A percentile compares a stretch with the other conserved stretches of the same genome.
Evolutionary conservation across 2,797 vertebrate species (phyloP).

Genomic region (Thalassophryne amazonica): DNA sequence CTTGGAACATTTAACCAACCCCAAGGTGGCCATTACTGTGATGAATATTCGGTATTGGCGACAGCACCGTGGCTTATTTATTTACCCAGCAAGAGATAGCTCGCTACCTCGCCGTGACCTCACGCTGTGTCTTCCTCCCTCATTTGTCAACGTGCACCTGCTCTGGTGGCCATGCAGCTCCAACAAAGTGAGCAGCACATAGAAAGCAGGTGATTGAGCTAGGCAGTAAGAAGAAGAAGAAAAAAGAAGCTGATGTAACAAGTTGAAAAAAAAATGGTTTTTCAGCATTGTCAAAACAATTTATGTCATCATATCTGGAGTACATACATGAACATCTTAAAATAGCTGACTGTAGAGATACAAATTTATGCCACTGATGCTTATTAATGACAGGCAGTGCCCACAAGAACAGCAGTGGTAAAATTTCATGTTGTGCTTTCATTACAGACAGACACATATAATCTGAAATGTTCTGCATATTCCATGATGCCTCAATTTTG

Average conservation of each 20-base stretch:
- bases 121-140: slow-evolving; percentile 68
- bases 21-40: slow-evolving; percentile 82
- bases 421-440: too few relatives aligned
- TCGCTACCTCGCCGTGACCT: slow-evolving; percentile 68
- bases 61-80: slow-evolving; percentile 76
- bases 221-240: slow-evolving; percentile 22
- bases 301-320: slow-evolving; percentile 11
- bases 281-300: slow-evolving; percentile 23
- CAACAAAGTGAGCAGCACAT: slow-evolving; percentile 32
- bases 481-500: too few relatives aligned
- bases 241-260: slow-evolving; percentile 45
- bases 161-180: slow-evolving; percentile 51
- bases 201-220: slow-evolving; percentile 24
- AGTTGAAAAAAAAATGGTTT: slow-evolving; percentile 14
- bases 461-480: too few relatives aligned
- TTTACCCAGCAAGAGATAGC: slow-evolving; percentile 76
- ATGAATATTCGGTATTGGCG: slow-evolving; percentile 74
- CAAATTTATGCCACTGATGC: background rate
- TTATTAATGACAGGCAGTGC: too few relatives aligned
- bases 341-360: background rate
- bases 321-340: background rate
- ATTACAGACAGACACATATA: too few relatives aligned
- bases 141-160: slow-evolving; percentile 75
- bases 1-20: slow-evolving; percentile 83
- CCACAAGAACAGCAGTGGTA: too few relatives aligned